Conservation (phyloP, 2,113 vertebrate genomes). For the Nerophis ophidion region DNA sequence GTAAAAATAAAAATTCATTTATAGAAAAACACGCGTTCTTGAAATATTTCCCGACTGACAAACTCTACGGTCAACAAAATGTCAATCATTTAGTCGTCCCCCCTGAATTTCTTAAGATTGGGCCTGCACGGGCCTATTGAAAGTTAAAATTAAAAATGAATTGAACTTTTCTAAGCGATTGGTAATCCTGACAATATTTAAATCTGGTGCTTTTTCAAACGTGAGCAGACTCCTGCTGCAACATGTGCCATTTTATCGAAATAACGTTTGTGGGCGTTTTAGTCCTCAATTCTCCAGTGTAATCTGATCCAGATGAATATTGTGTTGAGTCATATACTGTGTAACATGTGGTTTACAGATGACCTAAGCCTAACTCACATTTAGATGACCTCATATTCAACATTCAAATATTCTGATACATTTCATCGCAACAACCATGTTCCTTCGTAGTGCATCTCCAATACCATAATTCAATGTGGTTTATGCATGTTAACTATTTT, state of each 20-base stretch:
- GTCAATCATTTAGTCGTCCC: no score
- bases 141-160: neutral
- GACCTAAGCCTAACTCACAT: conserved; percentile 23
- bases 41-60: no score
- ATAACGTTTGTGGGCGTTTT: conserved; percentile 13
- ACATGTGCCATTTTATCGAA: conserved; percentile 4
- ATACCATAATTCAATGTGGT: conserved; percentile 1
- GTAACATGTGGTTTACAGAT: conserved; percentile 13
- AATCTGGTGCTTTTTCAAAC: neutral
- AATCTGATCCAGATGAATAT: conserved; percentile 18
- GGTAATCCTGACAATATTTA: neutral
- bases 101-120: no score
- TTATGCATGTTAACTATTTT: conserved; percentile 8
- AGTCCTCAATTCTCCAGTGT: conserved; percentile 19
- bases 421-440: conserved; percentile 6
- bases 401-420: conserved; percentile 6
- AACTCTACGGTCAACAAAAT: no score
- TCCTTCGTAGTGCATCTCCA: conserved; percentile 12
- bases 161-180: neutral
- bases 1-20: no score
- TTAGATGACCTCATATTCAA: conserved; percentile 22
- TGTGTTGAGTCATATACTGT: conserved; percentile 16
- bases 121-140: no score
- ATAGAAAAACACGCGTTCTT: no score
- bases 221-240: conserved; percentile 3